Evolutionary conservation across 2,888 invertebrate genomes (phyloP).

Genomic region (Polydesmus complanatus): DNA sequence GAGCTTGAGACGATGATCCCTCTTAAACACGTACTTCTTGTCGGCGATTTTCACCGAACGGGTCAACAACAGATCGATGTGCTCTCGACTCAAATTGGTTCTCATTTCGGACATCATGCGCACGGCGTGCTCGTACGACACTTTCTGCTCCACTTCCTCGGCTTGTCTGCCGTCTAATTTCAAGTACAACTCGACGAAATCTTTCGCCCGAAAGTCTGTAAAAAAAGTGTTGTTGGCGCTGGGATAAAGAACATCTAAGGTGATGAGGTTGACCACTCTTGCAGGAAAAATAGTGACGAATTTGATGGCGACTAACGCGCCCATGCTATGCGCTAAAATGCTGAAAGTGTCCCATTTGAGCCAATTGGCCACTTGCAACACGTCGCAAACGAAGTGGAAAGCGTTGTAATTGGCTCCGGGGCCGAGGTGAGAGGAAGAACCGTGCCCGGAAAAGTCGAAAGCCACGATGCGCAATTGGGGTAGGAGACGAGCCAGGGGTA

Average conservation of each 20-base stretch:
- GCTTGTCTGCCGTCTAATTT: not conserved
- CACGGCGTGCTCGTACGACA: not conserved
- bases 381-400: slow-evolving; percentile 10
- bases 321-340: slow-evolving; percentile 27
- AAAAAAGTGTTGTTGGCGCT: not conserved
- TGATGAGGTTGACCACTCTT: slow-evolving; percentile 25
- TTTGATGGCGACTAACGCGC: slow-evolving; percentile 28
- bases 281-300: slow-evolving; percentile 29
- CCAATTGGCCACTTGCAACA: slow-evolving; percentile 10
- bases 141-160: not conserved
- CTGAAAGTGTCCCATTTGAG: slow-evolving; percentile 16
- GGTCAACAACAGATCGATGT: not conserved
- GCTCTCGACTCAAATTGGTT: not conserved
- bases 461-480: slow-evolving; percentile 15
- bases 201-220: not conserved
- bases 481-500: slow-evolving; percentile 14
- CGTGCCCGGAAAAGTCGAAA: slow-evolving; percentile 18
- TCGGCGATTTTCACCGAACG: not conserved
- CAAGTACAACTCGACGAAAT: not conserved
- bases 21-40: not conserved
- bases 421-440: slow-evolving; percentile 18
- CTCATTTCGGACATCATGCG: not conserved
- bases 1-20: not conserved
- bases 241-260: slow-evolving; percentile 20
- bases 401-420: slow-evolving; percentile 13